Conservation (phyloP, 2,888 invertebrate genomes). For the Epinotia ramella region DNA sequence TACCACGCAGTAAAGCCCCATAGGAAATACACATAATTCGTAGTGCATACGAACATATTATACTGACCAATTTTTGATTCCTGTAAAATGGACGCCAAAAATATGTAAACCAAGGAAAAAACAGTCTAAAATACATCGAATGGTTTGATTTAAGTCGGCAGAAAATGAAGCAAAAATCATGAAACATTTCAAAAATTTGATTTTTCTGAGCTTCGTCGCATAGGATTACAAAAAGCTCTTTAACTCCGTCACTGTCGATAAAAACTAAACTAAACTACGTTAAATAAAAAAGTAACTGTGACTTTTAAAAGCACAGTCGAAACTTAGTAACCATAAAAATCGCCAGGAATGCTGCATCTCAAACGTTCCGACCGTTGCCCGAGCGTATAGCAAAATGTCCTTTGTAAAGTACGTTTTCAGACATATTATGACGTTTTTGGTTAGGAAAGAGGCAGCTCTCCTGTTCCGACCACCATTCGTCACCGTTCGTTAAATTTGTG, state of each 20-base stretch:
- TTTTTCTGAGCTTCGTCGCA: background rate
- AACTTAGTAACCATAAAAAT: slow-evolving; percentile 37
- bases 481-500: slow-evolving; percentile 37
- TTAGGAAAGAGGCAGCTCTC: background rate
- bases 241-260: slow-evolving; percentile 25
- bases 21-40: too few relatives aligned
- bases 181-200: background rate
- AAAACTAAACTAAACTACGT: slow-evolving; percentile 31
- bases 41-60: too few relatives aligned
- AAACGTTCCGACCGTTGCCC: slow-evolving; percentile 20
- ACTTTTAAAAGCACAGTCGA: slow-evolving; percentile 11
- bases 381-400: background rate
- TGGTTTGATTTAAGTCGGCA: background rate
- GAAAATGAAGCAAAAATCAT: background rate
- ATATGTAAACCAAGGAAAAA: too few relatives aligned
- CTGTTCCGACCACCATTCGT: slow-evolving; percentile 25
- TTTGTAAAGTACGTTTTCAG: background rate
- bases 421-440: slow-evolving; percentile 1
- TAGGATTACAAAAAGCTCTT: slow-evolving; percentile 23
- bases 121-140: too few relatives aligned
- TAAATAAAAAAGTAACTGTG: slow-evolving; percentile 11
- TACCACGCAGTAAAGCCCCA: too few relatives aligned
- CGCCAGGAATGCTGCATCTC: slow-evolving; percentile 23
- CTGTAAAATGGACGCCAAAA: too few relatives aligned
- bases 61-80: too few relatives aligned